Conservation (phyloP, 1,140 invertebrate genomes). For the Arctopsyche grandis region DNA sequence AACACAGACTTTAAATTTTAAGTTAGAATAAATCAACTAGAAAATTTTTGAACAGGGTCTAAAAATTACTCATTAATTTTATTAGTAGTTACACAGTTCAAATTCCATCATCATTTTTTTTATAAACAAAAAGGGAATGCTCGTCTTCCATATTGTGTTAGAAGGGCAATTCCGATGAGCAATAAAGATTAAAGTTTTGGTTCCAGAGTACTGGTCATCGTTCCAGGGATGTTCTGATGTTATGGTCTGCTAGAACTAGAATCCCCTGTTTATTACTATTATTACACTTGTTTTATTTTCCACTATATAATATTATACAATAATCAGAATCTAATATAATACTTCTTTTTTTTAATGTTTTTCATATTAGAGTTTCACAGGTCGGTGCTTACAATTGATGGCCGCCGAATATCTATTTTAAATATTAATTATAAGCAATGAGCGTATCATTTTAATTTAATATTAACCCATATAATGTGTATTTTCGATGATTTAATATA, state of each 20-base stretch:
- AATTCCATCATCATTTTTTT: background rate
- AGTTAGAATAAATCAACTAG: too few relatives aligned
- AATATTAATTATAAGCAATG: slow-evolving; percentile 2
- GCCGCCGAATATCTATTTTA: background rate
- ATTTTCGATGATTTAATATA: too few relatives aligned
- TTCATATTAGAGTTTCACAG: slow-evolving; percentile 6
- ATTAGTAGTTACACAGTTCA: too few relatives aligned
- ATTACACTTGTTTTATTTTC: background rate
- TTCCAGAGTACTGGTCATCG: slow-evolving; percentile 23
- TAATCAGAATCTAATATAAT: slow-evolving; percentile 4
- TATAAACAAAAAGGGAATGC: background rate
- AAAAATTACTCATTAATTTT: too few relatives aligned
- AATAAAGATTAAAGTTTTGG: slow-evolving; percentile 34
- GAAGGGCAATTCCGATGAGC: slow-evolving; percentile 30
- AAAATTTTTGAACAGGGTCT: too few relatives aligned
- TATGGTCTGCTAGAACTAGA: slow-evolving; percentile 7
- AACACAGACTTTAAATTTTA: background rate
- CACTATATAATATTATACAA: background rate
- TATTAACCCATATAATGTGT: too few relatives aligned
- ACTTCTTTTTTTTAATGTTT: background rate
- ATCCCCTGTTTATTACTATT: slow-evolving; percentile 11
- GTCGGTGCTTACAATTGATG: background rate
- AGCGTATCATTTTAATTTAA: too few relatives aligned
- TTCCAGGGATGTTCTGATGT: slow-evolving; percentile 17
- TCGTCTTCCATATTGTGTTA: background rate